These are phyloP conservation scores for Tineola bisselliella DNA, from an alignment of 2,888 invertebrate genomes.

Conservation along the genomic window DNA sequence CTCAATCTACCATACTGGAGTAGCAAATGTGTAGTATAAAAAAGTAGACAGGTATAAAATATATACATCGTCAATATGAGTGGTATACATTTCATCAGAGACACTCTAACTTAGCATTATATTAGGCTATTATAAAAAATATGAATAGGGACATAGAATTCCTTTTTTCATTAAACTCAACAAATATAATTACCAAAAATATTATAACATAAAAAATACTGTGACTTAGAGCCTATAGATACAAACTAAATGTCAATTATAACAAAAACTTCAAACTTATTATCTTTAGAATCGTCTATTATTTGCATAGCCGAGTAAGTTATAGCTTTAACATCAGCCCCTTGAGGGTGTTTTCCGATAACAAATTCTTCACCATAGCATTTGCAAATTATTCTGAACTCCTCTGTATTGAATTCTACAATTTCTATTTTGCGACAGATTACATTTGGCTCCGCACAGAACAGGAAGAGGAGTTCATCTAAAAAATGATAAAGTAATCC, in stretches of 20 bases:
- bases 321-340: constrained; percentile 98
- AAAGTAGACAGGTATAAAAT: too few species aligned
- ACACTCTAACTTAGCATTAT: too few species aligned
- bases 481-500: constrained; percentile 91
- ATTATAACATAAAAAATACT: too few species aligned
- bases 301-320: constrained; percentile 99
- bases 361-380: constrained; percentile 95
- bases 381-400: constrained; percentile 81
- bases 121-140: too few species aligned
- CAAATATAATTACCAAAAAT: too few species aligned
- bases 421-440: constrained; percentile 89
- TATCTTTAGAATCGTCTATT: constrained; percentile 74
- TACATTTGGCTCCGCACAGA: constrained; percentile 90
- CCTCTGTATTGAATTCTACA: constrained; percentile 83
- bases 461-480: constrained; percentile 92
- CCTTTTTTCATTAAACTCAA: too few species aligned
- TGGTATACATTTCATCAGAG: too few species aligned
- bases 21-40: too few species aligned
- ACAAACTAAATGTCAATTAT: constrained; percentile 90
- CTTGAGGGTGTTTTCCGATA: constrained; percentile 94
- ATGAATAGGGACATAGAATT: too few species aligned
- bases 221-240: too few species aligned
- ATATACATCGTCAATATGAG: too few species aligned
- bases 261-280: constrained; percentile 90
- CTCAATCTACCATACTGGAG: too few species aligned